phyloP scores from a whole-genome alignment of 2,113 vertebrate species.

The Micronycteris hirsuta region DNA sequence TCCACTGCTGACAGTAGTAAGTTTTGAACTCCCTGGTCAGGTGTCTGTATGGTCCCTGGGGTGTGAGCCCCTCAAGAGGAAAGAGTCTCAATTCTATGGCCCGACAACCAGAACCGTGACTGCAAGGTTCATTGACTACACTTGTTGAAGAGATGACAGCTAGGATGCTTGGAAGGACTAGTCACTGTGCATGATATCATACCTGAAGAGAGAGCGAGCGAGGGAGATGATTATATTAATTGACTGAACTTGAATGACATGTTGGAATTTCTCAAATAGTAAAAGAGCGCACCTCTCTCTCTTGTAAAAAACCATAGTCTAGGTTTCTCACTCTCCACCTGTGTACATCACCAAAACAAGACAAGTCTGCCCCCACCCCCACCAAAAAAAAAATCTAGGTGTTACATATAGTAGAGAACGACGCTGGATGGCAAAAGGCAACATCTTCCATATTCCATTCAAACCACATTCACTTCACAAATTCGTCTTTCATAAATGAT shows the following conservation, averaged over 20 bases:
- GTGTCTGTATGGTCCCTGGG: neutral
- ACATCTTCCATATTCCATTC: neutral
- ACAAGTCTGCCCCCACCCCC: neutral
- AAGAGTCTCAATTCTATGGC: neutral
- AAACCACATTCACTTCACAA: neutral
- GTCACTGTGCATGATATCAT: neutral
- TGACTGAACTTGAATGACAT: neutral
- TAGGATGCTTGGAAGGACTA: neutral
- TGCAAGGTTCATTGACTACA: neutral
- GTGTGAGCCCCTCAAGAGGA: neutral
- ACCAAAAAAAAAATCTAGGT: no score
- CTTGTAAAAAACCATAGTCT: neutral
- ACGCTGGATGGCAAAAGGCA: neutral
- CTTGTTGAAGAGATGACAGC: neutral
- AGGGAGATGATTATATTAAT: neutral
- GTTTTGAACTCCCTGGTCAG: neutral
- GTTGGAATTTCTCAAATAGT: neutral
- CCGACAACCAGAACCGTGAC: neutral
- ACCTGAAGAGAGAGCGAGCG: neutral
- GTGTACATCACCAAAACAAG: neutral
- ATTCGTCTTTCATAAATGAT: neutral
- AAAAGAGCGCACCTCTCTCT: neutral
- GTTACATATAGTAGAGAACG: neutral
- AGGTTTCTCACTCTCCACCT: neutral
- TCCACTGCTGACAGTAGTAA: neutral